A percentile compares a stretch with the other conserved stretches of the same genome.
phyloP scores from a whole-genome alignment of 35 echinoderm and acorn worm species.

The Patiria miniata region DNA sequence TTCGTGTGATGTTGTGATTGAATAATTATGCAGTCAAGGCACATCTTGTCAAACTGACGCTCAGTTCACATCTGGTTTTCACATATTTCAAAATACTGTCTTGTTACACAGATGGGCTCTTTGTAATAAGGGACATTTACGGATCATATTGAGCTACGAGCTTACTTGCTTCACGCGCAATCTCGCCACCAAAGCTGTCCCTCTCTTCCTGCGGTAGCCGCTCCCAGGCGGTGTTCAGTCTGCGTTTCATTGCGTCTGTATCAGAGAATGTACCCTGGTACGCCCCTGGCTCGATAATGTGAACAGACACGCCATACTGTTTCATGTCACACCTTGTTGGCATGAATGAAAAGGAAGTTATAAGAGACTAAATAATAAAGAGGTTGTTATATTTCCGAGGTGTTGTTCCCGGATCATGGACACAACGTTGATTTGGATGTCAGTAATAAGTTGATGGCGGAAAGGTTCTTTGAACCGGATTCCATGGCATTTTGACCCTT shows the following conservation, averaged over 20 bases:
- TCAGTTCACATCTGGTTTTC: too few relatives aligned
- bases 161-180: slow-evolving; percentile 5
- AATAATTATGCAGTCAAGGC: too few relatives aligned
- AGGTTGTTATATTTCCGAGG: background rate
- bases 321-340: background rate
- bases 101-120: too few relatives aligned
- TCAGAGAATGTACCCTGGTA: background rate
- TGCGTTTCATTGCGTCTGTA: background rate
- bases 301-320: background rate
- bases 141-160: background rate
- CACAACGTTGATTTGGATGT: background rate
- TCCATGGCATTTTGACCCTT: too few relatives aligned
- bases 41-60: too few relatives aligned
- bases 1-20: too few relatives aligned
- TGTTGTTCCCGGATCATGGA: background rate
- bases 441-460: background rate
- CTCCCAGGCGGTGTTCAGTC: slow-evolving; percentile 9
- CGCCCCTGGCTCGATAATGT: slow-evolving; percentile 4
- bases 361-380: too few relatives aligned
- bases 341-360: too few relatives aligned
- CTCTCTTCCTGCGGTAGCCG: background rate
- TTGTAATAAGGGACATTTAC: too few relatives aligned
- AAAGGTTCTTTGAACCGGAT: too few relatives aligned
- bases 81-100: too few relatives aligned
- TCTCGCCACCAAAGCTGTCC: background rate